Evolutionary conservation across 2,888 invertebrate species (phyloP), one percentile per base, ranked within the genome.

Genomic region (Pachydiplax longipennis): DNA sequence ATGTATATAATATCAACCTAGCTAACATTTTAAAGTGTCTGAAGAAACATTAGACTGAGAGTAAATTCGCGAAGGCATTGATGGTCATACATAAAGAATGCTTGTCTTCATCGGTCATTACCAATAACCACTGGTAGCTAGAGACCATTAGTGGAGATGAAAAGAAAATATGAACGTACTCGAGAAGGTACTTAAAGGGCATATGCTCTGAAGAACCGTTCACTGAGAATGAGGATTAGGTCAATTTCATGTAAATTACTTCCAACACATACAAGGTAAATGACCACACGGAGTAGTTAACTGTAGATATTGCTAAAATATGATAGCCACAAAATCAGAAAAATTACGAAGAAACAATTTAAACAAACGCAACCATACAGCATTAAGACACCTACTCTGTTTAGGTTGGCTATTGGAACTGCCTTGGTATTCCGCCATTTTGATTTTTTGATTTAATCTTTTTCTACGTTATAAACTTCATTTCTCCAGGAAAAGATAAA

Each of bases 401-500:
- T 81, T 83, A 83, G 35, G 83, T 48, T 83, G 87, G 87, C 37
- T 87, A 65, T 87, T 95, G 93, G 96, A 95, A 95, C 96, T 95
- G 94, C 95, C 96, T 94, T 96, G 95, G 95, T 96, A 96, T 94
- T 96, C 96, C 95, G 96, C 96, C 96, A 96, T 96, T 95, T 94
- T 94, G 93, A 94, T 93, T 92, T 95, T 95, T 95, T 94, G 94
- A 94, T 80, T 80, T 90, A 18, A 90, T 48, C 90, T 44, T 80
- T 90, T 80, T 80, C 48, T 80, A 90, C 73, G 80, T 80, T 73
- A 80, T 80, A 15, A 73, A 53, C 80, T 90, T 90, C 90, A 80
- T 90, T 53, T 80, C 90, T 31, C 10, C n/a, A 61, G 5, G 31
- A 73, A 5, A 31, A 73, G 25, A 25, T 73, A 73, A 13, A 25